Evolutionary conservation across 2,888 invertebrate species (phyloP).

Genomic region (Lasiommata megera): DNA sequence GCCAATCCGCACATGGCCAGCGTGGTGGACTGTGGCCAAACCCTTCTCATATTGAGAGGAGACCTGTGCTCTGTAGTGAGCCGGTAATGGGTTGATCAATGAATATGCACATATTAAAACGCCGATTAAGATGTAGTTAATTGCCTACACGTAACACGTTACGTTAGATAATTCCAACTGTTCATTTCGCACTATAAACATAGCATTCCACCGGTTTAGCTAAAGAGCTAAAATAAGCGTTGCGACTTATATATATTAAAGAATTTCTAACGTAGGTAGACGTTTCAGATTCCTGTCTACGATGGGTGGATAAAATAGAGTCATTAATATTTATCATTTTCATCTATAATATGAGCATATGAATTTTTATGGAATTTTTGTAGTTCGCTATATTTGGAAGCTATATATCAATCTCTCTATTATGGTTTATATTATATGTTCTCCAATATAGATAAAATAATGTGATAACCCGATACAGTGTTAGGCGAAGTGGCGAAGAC

Average conservation of each 20-base stretch:
- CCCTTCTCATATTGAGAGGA: too few relatives aligned
- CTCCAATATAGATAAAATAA: too few relatives aligned
- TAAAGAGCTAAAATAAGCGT: constrained; percentile 20
- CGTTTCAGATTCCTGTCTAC: constrained; percentile 11
- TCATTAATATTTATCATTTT: constrained; percentile 20
- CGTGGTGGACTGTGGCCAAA: too few relatives aligned
- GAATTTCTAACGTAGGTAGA: constrained; percentile 18
- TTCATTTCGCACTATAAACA: constrained; percentile 23
- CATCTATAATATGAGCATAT: constrained; percentile 8
- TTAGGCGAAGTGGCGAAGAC: too few relatives aligned
- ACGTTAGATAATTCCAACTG: constrained; percentile 7
- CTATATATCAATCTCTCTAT: neutral
- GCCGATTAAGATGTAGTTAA: neutral
- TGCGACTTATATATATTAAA: constrained; percentile 9
- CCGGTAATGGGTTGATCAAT: too few relatives aligned
- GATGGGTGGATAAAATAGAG: constrained; percentile 13
- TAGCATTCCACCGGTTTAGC: constrained; percentile 18
- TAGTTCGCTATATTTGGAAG: too few relatives aligned
- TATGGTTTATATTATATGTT: neutral
- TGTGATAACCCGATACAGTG: too few relatives aligned
- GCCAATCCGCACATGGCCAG: too few relatives aligned
- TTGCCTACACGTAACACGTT: neutral
- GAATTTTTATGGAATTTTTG: constrained; percentile 8
- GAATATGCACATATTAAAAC: neutral
- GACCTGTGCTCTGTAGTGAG: too few relatives aligned